A percentile compares a stretch with the other conserved stretches of the same genome.
phyloP scores from a whole-genome alignment of 2,113 vertebrate species.

The Ivindomyrus marchei region DNA sequence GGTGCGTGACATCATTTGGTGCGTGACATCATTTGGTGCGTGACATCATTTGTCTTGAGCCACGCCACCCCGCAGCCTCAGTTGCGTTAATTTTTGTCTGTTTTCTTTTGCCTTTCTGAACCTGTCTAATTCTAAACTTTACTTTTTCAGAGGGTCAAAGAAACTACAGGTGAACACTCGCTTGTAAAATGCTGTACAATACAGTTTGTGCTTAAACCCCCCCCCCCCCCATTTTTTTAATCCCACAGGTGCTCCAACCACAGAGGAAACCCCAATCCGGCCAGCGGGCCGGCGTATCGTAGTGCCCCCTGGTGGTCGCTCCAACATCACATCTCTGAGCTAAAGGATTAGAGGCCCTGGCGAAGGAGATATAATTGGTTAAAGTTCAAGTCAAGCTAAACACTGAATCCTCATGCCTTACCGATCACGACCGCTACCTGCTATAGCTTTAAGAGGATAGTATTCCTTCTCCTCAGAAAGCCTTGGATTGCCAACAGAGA shows the following conservation, averaged over 20 bases:
- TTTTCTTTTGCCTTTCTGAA: not conserved
- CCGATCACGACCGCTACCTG: slow-evolving; percentile 79
- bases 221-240: not conserved
- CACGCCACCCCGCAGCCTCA: not conserved
- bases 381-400: slow-evolving; percentile 61
- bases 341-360: slow-evolving; percentile 56
- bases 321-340: slow-evolving; percentile 95
- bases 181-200: not conserved
- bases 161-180: not conserved
- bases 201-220: not conserved
- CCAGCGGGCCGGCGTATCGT: slow-evolving; percentile 89
- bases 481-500: not conserved
- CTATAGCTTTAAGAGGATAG: slow-evolving; percentile 75
- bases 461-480: slow-evolving; percentile 64
- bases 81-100: not conserved
- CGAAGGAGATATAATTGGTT: slow-evolving; percentile 50
- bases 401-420: slow-evolving; percentile 96
- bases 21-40: not conserved
- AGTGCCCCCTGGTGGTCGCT: slow-evolving; percentile 89
- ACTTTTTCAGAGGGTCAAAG: not conserved
- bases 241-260: slow-evolving; percentile 57
- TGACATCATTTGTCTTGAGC: not conserved
- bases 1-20: not conserved
- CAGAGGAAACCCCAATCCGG: slow-evolving; percentile 68
- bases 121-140: not conserved